Evolutionary conservation across 2,888 invertebrate species (phyloP), one percentile per base, ranked within the genome.

Genomic region (Linyphia triangularis): DNA sequence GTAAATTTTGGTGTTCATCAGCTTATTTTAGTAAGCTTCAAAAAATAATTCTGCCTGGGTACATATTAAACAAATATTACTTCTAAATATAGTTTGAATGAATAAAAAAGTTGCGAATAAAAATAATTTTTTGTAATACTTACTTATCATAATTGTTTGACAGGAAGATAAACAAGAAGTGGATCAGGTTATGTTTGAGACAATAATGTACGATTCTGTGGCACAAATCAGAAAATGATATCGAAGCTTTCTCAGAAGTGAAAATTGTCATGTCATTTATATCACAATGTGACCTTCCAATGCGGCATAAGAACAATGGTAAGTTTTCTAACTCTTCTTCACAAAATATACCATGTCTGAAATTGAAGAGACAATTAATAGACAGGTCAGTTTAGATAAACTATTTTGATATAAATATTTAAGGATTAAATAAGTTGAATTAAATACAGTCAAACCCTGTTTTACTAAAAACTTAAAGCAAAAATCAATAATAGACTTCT

Each of bases 321-420:
- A 88, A 51, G 24, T 90, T 81, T 63, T 88, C 88, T 19, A 85
- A 40, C 59, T 88, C 90, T 65, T 85, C 88, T 65, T 90, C 85
- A 51, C 88, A 88, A 75, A 90, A 88, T 26, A 89, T 72, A 22
- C 89, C 89, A 75, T 75, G 43, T 24, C 89, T 89, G 19, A 30
- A 40, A 85, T 40, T 43, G 37, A 63, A 37, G 43, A n/a, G n/a
- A n/a, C n/a, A n/a, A n/a, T n/a, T n/a, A n/a, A n/a, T n/a, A n/a
- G n/a, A n/a, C n/a, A n/a, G n/a, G n/a, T n/a, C n/a, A n/a, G n/a
- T n/a, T n/a, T n/a, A n/a, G n/a, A n/a, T n/a, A 51, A 6, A 19
- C 3, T 57, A 43, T 65, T 2, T 65, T 61, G 13, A 24, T 61
- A 22, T 24, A 61, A 19, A 9, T 13, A 28, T 16, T 37, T 37